Evolutionary conservation across 1,140 invertebrate genomes (phyloP).

Genomic region (Pogonus chalceus): DNA sequence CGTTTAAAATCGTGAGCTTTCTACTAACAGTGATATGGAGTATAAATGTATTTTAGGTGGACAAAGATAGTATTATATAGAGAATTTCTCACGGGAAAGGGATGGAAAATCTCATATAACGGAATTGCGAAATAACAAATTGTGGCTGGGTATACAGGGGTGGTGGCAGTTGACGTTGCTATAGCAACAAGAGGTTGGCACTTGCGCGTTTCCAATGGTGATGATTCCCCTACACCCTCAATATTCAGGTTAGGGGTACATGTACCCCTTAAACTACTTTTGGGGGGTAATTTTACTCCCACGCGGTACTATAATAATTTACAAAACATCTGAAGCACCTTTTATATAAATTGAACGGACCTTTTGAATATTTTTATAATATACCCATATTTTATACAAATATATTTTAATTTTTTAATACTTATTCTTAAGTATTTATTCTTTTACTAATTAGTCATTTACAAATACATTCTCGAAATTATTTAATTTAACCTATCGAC

Average conservation of each 20-base stretch:
- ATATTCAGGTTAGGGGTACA: background rate
- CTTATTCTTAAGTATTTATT: background rate
- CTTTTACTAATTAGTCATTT: background rate
- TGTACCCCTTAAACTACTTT: background rate
- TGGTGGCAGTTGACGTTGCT: background rate
- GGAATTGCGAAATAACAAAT: slow-evolving; percentile 6
- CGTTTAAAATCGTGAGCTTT: too few relatives aligned
- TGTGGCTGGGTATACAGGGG: background rate
- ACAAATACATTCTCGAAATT: too few relatives aligned
- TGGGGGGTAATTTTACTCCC: too few relatives aligned
- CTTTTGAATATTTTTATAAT: background rate
- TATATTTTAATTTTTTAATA: background rate
- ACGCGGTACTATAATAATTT: background rate
- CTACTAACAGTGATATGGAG: background rate
- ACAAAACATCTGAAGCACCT: slow-evolving; percentile 2
- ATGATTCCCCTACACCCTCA: background rate
- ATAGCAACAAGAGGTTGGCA: background rate
- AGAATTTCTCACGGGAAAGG: background rate
- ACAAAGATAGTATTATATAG: background rate
- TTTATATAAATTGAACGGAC: background rate
- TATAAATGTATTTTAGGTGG: slow-evolving; percentile 5
- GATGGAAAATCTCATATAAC: slow-evolving; percentile 5
- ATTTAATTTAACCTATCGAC: too few relatives aligned
- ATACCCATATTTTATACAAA: background rate
- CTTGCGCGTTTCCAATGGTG: background rate